A percentile compares a stretch with the other conserved stretches of the same genome.
Evolutionary conservation across 2,113 vertebrate species (phyloP).

Genomic region (Spea bombifrons): DNA sequence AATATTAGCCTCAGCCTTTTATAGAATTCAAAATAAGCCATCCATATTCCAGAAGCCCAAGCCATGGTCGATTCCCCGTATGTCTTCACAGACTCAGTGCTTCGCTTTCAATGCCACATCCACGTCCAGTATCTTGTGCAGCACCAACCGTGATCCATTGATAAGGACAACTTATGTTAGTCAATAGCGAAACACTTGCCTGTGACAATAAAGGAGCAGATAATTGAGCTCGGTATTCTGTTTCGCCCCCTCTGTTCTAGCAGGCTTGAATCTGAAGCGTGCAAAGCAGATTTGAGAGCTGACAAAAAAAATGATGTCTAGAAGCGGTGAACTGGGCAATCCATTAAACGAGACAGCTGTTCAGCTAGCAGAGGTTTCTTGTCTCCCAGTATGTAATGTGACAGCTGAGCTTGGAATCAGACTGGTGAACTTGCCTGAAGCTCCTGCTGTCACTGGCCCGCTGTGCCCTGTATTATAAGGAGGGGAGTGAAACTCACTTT

Average conservation of each 20-base stretch:
- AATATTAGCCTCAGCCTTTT: background rate
- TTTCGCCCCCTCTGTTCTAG: background rate
- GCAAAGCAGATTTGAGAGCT: conserved; percentile 11
- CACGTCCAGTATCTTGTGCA: background rate
- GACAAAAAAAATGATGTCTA: conserved; percentile 39
- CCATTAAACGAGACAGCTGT: conserved; percentile 53
- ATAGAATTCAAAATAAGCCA: background rate
- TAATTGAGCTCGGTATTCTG: background rate
- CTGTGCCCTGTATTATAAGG: background rate
- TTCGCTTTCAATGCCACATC: conserved; percentile 7
- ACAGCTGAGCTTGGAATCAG: conserved; percentile 56
- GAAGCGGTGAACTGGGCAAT: conserved; percentile 46
- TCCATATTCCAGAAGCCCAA: background rate
- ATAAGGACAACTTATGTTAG: background rate
- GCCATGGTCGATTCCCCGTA: background rate
- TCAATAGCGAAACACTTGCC: conserved; percentile 23
- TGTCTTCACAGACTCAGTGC: background rate
- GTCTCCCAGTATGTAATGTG: conserved; percentile 31
- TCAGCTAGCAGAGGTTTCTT: conserved; percentile 45
- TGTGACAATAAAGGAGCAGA: conserved; percentile 28
- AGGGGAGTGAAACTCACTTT: conserved; percentile 27
- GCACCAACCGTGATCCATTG: background rate
- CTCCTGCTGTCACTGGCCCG: conserved; percentile 50
- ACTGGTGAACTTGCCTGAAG: conserved; percentile 39
- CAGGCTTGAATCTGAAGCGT: background rate